phyloP scores from a whole-genome alignment of 2,888 invertebrate species.

The Unio delphinus region DNA sequence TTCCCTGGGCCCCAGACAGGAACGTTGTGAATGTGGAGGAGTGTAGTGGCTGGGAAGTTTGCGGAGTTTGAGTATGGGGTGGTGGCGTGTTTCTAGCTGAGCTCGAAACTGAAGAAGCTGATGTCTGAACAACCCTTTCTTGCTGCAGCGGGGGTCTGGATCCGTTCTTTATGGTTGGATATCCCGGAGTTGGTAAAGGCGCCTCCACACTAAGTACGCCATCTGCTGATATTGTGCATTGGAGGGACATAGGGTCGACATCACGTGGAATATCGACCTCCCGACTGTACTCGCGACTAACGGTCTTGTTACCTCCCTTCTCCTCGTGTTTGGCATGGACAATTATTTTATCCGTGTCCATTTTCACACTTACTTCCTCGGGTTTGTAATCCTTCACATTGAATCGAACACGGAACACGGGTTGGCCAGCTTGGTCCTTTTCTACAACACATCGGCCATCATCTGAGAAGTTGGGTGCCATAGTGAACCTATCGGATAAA shows the following conservation, averaged over 20 bases:
- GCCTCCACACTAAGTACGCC: constrained; percentile 61
- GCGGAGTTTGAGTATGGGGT: constrained; percentile 14
- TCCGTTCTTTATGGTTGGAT: constrained; percentile 27
- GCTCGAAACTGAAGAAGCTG: constrained; percentile 26
- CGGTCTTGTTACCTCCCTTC: constrained; percentile 54
- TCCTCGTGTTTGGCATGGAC: constrained; percentile 61
- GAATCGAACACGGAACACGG: constrained; percentile 58
- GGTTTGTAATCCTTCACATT: constrained; percentile 62
- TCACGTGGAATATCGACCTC: constrained; percentile 61
- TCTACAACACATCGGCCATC: constrained; percentile 52
- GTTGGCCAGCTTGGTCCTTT: constrained; percentile 51
- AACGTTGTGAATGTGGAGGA: constrained; percentile 48
- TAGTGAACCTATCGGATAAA: constrained; percentile 43
- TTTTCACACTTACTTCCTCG: constrained; percentile 64
- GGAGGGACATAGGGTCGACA: constrained; percentile 57
- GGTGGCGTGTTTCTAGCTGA: constrained; percentile 42
- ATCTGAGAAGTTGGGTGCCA: constrained; percentile 38
- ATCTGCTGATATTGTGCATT: constrained; percentile 61
- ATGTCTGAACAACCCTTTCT: constrained; percentile 34
- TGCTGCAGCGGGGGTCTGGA: constrained; percentile 15
- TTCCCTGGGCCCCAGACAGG: constrained; percentile 35
- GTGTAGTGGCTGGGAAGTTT: constrained; percentile 26
- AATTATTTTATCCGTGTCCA: constrained; percentile 57
- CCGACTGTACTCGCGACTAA: constrained; percentile 61
- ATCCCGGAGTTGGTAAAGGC: constrained; percentile 38